These are phyloP conservation scores for Arge pagana DNA, from an alignment of 2,888 invertebrate genomes.

Conservation along the genomic window DNA sequence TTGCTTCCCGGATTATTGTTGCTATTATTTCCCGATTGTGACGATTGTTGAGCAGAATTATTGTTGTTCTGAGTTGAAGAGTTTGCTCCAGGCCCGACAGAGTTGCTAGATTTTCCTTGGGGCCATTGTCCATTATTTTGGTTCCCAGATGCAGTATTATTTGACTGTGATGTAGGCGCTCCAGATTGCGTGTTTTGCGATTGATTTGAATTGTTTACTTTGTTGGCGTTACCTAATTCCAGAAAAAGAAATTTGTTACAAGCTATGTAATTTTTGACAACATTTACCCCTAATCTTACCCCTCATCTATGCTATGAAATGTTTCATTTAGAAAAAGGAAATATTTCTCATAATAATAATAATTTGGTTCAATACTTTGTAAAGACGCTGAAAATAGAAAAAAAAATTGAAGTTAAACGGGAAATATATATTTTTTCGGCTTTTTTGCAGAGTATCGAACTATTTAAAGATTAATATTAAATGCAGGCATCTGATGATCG, in stretches of 20 bases:
- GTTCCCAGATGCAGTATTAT: conserved; percentile 51
- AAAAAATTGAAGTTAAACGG: too few relatives aligned
- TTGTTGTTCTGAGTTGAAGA: conserved; percentile 51
- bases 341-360: too few relatives aligned
- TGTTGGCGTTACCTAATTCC: conserved; percentile 49
- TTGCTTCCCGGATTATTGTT: conserved; percentile 47
- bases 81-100: conserved; percentile 46
- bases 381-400: too few relatives aligned
- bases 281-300: too few relatives aligned
- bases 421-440: too few relatives aligned
- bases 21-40: conserved; percentile 40
- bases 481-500: too few relatives aligned
- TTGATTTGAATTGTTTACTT: conserved; percentile 59
- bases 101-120: conserved; percentile 51
- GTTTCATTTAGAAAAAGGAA: too few relatives aligned
- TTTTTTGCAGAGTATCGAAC: too few relatives aligned
- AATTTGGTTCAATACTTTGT: too few relatives aligned
- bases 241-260: conserved; percentile 9
- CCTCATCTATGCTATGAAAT: too few relatives aligned
- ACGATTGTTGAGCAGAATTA: conserved; percentile 43
- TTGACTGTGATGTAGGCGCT: conserved; percentile 59
- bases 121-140: conserved; percentile 52
- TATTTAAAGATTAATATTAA: too few relatives aligned
- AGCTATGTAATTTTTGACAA: too few relatives aligned
- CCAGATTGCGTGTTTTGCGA: conserved; percentile 59